Evolutionary conservation across 2,888 invertebrate genomes (phyloP), one percentile per base, ranked within the genome.

Genomic region (Drosophila barbarae): DNA sequence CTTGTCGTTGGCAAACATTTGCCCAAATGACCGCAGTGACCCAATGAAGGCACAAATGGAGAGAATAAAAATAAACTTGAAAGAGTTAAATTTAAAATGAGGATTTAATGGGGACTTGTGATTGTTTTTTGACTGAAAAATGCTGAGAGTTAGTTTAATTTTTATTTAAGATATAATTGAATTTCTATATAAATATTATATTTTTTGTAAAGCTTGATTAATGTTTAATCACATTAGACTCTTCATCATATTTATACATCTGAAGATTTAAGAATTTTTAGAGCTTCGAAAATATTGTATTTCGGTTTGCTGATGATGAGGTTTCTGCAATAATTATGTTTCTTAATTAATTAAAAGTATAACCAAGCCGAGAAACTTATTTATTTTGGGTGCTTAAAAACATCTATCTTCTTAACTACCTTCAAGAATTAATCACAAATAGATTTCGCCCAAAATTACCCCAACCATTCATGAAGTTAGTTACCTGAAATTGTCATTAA

Each of bases 1-100:
- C 71, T 84, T 63, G 78, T 69, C 72, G 68, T 66, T 66, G 69
- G 59, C 79, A 84, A 80, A 78, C 78, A 84, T 80, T 81, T 68
- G 63, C 67, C 71, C 66, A 80, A 76, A 73, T 80, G 81, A 69
- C 72, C 80, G 61, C 63, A 74, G 44, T 47, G 74, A 34, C 35
- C 54, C 61, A 64, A 56, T 69, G 61, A 57, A 74, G 68, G 52
- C 32, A 41, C 9, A 51, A 35, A 32, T 9, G 46, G 32, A 21
- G 49, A 69, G 26, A 50, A 42, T 63, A 34, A 47, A 57, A 53
- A 50, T 32, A 53, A 41, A 36, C 32, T 32, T 42, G 21, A 28
- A 58, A 57, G 26, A 34, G 26, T 38, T 53, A n/a, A 32, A 52
- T 26, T 26, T 32, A 35, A 58, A 59, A 38, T 38, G 6, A 32